Evolutionary conservation across 2,888 invertebrate genomes (phyloP), one percentile per base, ranked within the genome.

Genomic region (Tetropium fuscum): DNA sequence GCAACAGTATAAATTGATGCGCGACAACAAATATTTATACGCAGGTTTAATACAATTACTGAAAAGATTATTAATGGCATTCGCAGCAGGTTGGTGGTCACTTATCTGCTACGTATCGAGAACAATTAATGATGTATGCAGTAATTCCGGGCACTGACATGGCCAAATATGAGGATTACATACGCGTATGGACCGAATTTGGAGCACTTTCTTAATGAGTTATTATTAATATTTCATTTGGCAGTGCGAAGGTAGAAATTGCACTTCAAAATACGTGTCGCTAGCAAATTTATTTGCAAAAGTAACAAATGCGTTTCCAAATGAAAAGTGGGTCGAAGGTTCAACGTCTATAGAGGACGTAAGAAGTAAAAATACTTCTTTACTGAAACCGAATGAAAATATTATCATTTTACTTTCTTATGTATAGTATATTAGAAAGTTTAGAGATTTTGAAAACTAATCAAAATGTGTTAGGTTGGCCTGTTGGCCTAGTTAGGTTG

Each of bases 101-200:
- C 58, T 64, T 59, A 57, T 48, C 58, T 57, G 54, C 61, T 61
- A 64, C 64, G 55, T 57, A 62, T 65, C 60, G 55, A 60, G 69
- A 63, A 60, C 60, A 66, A 69, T 64, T 66, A 65, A 65, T 65
- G 63, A 64, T 60, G 53, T 64, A 64, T 55, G 53, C 38, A 16
- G 22, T 32, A 43, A 55, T 60, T 60, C 60, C 49, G 47, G 48
- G 34, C 43, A 49, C 43, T 64, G 64, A 58, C 60, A 54, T 65
- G 60, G 45, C 65, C 62, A 65, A 65, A 65, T 62, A 44, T 48
- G 65, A 60, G 53, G 49, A 44, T 58, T 40, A 53, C 45, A 49
- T 30, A 44, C 38, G 30, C 36, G 36, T 41, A 53, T 41, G 45
- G 34, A 36, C 60, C 53, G 55, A 51, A 57, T 64, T 41, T 55